Conservation (phyloP, 2,888 invertebrate genomes). For the Theodoxus fluviatilis region DNA sequence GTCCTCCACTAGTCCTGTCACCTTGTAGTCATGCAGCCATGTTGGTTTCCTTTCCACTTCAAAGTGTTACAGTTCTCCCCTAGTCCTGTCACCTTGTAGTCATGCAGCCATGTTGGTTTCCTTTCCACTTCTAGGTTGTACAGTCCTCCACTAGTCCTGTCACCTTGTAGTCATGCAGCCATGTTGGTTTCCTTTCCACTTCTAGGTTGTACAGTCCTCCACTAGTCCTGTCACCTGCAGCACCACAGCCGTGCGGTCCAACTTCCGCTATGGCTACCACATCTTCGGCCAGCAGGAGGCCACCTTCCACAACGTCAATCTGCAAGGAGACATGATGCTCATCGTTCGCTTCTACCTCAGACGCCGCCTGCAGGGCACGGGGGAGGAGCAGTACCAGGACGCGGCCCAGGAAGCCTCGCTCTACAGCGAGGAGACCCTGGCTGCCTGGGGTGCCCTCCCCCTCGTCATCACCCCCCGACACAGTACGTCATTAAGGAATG, state of each 20-base stretch:
- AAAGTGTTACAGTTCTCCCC: too few species aligned
- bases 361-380: slow-evolving; percentile 38
- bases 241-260: slow-evolving; percentile 59
- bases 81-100: too few species aligned
- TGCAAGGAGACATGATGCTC: slow-evolving; percentile 56
- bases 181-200: slow-evolving; percentile 20
- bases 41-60: too few species aligned
- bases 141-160: too few species aligned
- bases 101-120: too few species aligned
- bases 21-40: too few species aligned
- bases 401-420: slow-evolving; percentile 40
- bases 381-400: slow-evolving; percentile 40
- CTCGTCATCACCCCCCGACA: too few species aligned
- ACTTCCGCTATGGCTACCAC: slow-evolving; percentile 59
- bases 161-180: too few species aligned
- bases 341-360: slow-evolving; percentile 59
- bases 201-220: slow-evolving; percentile 56
- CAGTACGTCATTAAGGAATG: too few species aligned
- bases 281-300: slow-evolving; percentile 64
- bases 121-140: too few species aligned
- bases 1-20: too few species aligned
- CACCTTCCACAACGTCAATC: slow-evolving; percentile 54
- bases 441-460: slow-evolving; percentile 61
- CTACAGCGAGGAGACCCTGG: slow-evolving; percentile 53
- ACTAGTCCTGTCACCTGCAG: slow-evolving; percentile 60